Base-by-base conservation (phyloP, 2,797 vertebrate species). In the Poecile montanus region DNA sequence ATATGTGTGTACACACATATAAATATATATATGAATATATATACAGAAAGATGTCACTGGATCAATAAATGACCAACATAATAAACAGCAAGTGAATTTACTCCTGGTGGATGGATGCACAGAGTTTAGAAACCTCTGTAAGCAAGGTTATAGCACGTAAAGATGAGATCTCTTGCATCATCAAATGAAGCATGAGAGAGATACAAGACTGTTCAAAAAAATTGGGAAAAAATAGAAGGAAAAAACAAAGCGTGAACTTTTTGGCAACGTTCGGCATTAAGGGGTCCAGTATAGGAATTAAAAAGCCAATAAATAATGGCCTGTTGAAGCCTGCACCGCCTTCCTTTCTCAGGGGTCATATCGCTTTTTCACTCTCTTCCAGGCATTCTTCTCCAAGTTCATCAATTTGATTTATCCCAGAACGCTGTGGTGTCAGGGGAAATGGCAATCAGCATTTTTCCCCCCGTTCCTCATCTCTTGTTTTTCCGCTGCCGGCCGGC, bases 371-470 rank as follows among this genome's bases (percentile, higher is more conserved):
- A 71, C 30, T 91, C 92, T 81, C 88, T 96, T 95, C 95, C 94
- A 96, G 96, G 93, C 79, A 95, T 95, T 96, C 89, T 96, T 97
- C 83, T 93, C 76, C 75, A n/a, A 84, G 91, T 63, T 95, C 88
- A 96, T 85, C 84, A 71, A 40, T 85, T 67, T 92, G 88, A 95
- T 88, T 96, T 95, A 96, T 79, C 89, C 67, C 90, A 90, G 95
- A 91, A 83, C 0, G 6, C 73, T 12, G 66, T 53, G 71, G 81
- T 75, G 51, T 94, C 51, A 90, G 93, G 87, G 89, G 91, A 97
- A 95, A 75, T 21, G 17, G 36, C 94, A 92, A 91, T 95, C 91
- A 95, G 84, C 94, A 82, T 78, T 94, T 85, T 68, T 30, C 62
- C 74, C 70, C 71, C 88, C 1, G 1, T 26, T 32, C 88, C 85